These are phyloP conservation scores for Macropodus opercularis DNA, from an alignment of 2,797 vertebrate genomes.

Conservation along the genomic window DNA sequence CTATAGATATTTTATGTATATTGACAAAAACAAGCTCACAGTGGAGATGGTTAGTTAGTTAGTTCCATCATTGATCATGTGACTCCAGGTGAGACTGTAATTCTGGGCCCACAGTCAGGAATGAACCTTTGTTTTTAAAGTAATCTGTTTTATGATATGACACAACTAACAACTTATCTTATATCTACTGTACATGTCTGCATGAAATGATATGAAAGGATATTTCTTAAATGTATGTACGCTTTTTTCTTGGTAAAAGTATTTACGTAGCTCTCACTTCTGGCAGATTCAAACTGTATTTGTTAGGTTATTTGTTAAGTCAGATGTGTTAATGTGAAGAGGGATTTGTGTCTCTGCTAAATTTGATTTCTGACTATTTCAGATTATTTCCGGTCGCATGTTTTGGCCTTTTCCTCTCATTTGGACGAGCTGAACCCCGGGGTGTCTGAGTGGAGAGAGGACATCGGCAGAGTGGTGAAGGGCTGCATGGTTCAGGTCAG, in stretches of 20 bases:
- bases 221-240: background rate
- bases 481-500: constrained; percentile 89
- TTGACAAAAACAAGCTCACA: background rate
- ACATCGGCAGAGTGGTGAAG: constrained; percentile 89
- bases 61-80: background rate
- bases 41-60: no score
- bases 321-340: background rate
- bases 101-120: background rate
- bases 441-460: constrained; percentile 91
- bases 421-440: constrained; percentile 91
- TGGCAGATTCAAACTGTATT: no score
- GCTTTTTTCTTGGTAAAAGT: background rate
- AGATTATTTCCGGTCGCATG: constrained; percentile 91
- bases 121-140: background rate
- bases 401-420: constrained; percentile 90
- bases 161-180: background rate
- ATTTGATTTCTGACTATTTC: constrained; percentile 52
- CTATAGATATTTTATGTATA: background rate
- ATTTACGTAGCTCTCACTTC: no score
- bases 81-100: background rate
- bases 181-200: background rate
- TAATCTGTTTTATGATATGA: background rate
- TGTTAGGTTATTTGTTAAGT: constrained; percentile 5
- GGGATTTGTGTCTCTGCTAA: background rate
- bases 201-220: background rate